Base-by-base conservation (phyloP, 2,888 invertebrate species). In the Mesorhabditis spiculigera region DNA sequence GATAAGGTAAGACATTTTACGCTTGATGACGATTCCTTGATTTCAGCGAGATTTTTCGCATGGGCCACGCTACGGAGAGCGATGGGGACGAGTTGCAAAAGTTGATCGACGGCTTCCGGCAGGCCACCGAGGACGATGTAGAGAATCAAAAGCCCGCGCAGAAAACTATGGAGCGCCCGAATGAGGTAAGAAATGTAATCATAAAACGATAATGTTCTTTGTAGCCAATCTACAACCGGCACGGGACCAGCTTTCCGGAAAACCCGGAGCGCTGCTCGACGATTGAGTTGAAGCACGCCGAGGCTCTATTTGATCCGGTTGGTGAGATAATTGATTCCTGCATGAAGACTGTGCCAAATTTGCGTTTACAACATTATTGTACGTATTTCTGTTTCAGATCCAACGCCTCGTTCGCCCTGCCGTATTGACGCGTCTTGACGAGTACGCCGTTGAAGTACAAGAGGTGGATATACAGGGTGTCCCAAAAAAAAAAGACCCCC, bases 1-100 rank as follows among this genome's bases (percentile, higher is more conserved):
- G 63, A 90, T 95, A 50, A 50, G 3, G 92, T 92, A 81, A 90
- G 92, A 50, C 58, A 50, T 13, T 50, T 10, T 50, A 50, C 8
- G 10, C 2, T 50, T 50, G 58, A 10, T 50, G n/a, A 50, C n/a
- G 8, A n/a, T 50, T 13, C n/a, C n/a, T 28, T 50, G 8, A 10
- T 50, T 50, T 50, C 63, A 63, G 63, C 16, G 8, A 8, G 13
- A 8, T 63, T 28, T n/a, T 63, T 63, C n/a, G 16, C 8, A 63
- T 63, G 8, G 63, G 41, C 28, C n/a, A 10, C 58, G 58, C 10
- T 13, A 50, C 8, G 58, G 10, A 50, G 58, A 28, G 28, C 28
- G 58, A 50, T 50, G 58, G 58, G 58, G 58, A 50, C 10, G n/a
- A 50, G n/a, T n/a, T n/a, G 58, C 58, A 10, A 50, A 50, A 50